A percentile compares a stretch with the other conserved stretches of the same genome.
Conservation (phyloP, 2,797 vertebrate genomes). For the Sebastes trivittatus region DNA sequence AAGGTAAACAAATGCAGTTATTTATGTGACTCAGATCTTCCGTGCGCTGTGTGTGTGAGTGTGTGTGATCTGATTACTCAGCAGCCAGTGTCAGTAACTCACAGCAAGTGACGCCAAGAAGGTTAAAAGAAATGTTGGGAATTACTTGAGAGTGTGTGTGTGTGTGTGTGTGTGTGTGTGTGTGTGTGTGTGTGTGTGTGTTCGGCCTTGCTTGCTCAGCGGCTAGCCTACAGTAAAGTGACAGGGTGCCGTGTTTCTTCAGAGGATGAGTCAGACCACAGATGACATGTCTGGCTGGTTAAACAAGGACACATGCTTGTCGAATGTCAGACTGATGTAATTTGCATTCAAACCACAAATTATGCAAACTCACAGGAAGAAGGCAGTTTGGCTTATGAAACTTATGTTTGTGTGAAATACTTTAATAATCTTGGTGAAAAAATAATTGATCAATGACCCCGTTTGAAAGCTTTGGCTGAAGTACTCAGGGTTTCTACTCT, state of each 20-base stretch:
- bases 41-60: not conserved
- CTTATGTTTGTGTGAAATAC: not conserved
- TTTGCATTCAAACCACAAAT: slow-evolving; percentile 47
- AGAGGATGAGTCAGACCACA: slow-evolving; percentile 57
- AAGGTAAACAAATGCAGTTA: slow-evolving; percentile 11
- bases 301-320: slow-evolving; percentile 54
- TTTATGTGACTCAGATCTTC: slow-evolving; percentile 13
- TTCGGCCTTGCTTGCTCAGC: slow-evolving; percentile 30
- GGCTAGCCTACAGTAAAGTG: slow-evolving; percentile 28
- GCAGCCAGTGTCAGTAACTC: slow-evolving; percentile 12
- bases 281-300: slow-evolving; percentile 56
- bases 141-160: not conserved
- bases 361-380: not conserved
- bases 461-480: not conserved
- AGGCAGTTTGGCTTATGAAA: not conserved
- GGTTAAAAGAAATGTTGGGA: slow-evolving; percentile 23
- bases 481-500: not conserved
- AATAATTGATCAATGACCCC: not conserved
- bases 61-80: slow-evolving; percentile 19
- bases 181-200: not conserved
- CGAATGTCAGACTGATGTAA: slow-evolving; percentile 32
- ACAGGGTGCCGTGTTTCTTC: slow-evolving; percentile 38
- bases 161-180: not conserved
- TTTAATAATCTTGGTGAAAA: not conserved
- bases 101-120: slow-evolving; percentile 7